Evolutionary conservation across 2,888 invertebrate genomes (phyloP), one percentile per base, ranked within the genome.

Genomic region (Danaus chrysippus): DNA sequence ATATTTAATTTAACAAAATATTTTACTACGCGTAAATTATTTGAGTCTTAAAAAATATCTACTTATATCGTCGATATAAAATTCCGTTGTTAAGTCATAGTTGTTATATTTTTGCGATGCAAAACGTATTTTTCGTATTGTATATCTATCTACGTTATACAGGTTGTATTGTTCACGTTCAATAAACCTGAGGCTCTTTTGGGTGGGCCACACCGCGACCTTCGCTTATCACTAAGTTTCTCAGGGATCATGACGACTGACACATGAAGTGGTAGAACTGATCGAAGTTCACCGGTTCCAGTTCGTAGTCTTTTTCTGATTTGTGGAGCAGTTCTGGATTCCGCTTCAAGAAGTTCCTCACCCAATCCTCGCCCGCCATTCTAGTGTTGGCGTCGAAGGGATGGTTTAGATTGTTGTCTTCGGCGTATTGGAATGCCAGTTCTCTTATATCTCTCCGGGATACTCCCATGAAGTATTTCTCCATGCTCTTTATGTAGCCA

Each of bases 221-320:
- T 79, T 67, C 63, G 71, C 72, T 54, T 67, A 65, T 15, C 46
- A 64, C 58, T 68, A 67, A 56, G 54, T 52, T 58, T 68, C 55
- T 64, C 62, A 54, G 70, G 73, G 73, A 68, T 34, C 23, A 87
- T 90, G 88, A 90, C 80, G 89, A 88, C 74, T 86, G 90, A 73
- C 87, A 89, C 91, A 91, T 91, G 66, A 91, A 91, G 72, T 91
- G 91, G 67, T 91, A 91, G 74, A 91, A 91, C 76, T 91, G 91
- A 71, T 91, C 91, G 63, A 91, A 91, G 76, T 91, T 91, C 54
- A 90, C 91, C 63, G 91, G 89, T 68, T 88, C 89, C 70, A 87
- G 70, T 49, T 86, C 86, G 49, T 74, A 77, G 41, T 90, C 89
- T 66, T 78, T 82, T 44, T 86, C 86, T 8, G 88, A 76, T 68